Base-by-base conservation (phyloP, 1,140 invertebrate species). In the Cyclina sinensis region DNA sequence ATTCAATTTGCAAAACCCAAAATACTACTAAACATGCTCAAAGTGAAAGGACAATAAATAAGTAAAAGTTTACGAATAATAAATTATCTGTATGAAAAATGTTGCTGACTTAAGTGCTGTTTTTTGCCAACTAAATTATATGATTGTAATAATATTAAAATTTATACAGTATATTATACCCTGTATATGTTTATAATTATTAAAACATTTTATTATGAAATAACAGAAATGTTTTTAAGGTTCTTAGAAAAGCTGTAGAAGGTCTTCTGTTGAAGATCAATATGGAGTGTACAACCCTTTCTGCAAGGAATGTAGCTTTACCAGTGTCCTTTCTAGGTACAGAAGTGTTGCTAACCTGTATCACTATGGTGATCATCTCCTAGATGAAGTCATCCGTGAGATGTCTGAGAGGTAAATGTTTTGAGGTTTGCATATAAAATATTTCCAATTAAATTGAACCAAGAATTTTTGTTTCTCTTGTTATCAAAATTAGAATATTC, bases 211-310 rank as follows among this genome's bases (percentile, higher is more conserved):
- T 18, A 48, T 48, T 48, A 48, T 18, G 46, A 48, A 48, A 48
- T 48, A 48, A 48, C 46, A 48, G 7, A 48, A 48, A 48, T 18
- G 18, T 11, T 11, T 48, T 48, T 48, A 48, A 48, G 46, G 46
- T 48, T 48, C 46, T 48, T 11, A 48, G 46, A 48, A 48, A 48
- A 65, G 59, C 59, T 65, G 59, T 65, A 65, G 59, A 12, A 65
- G 9, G 21, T 65, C 59, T 65, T 9, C n/a, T 65, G 59, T 11
- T 11, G 9, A n/a, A 65, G 59, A 65, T 65, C 59, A 32, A 65
- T n/a, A 65, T 65, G 59, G 59, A 65, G 59, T 65, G 59, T n/a
- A 65, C 59, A 65, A 65, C 59, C 59, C 59, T 65, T 65, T 65
- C 59, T 24, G 59, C 59, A 65, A 65, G 59, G 59, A 65, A 65